phyloP scores from a whole-genome alignment of 2,888 invertebrate species.

The Diaprepes abbreviatus region DNA sequence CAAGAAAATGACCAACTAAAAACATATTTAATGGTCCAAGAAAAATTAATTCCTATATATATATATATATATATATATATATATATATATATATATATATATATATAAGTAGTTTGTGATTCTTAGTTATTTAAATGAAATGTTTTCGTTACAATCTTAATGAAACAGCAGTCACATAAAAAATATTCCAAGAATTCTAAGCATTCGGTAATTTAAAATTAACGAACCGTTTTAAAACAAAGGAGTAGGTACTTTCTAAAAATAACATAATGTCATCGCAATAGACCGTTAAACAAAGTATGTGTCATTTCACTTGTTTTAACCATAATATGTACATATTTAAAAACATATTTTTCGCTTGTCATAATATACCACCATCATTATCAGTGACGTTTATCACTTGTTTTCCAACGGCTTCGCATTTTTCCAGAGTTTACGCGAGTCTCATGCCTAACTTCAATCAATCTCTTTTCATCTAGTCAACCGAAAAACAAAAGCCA shows the following conservation, averaged over 20 bases:
- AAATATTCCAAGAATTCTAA: not conserved
- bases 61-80: too few species aligned
- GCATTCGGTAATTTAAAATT: not conserved
- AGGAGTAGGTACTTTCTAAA: not conserved
- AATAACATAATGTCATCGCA: not conserved
- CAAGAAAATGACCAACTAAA: too few species aligned
- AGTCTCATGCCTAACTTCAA: not conserved
- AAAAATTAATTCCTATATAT: too few species aligned
- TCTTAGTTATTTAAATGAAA: too few species aligned
- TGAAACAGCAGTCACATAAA: not conserved
- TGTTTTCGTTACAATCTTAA: too few species aligned
- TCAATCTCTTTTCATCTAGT: not conserved
- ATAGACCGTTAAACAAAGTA: not conserved
- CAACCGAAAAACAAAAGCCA: slow-evolving; percentile 3
- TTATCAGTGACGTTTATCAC: not conserved
- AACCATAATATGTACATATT: not conserved
- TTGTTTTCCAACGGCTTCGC: not conserved
- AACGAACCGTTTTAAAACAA: not conserved
- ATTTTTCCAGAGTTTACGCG: not conserved
- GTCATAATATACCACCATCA: not conserved
- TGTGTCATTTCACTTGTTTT: not conserved
- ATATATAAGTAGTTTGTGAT: too few species aligned
- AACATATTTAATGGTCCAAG: too few species aligned
- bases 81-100: too few species aligned
- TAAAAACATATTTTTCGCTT: not conserved